A percentile compares a stretch with the other conserved stretches of the same genome.
Evolutionary conservation across 2,888 invertebrate genomes (phyloP).

Genomic region (Uloborus plumipes): DNA sequence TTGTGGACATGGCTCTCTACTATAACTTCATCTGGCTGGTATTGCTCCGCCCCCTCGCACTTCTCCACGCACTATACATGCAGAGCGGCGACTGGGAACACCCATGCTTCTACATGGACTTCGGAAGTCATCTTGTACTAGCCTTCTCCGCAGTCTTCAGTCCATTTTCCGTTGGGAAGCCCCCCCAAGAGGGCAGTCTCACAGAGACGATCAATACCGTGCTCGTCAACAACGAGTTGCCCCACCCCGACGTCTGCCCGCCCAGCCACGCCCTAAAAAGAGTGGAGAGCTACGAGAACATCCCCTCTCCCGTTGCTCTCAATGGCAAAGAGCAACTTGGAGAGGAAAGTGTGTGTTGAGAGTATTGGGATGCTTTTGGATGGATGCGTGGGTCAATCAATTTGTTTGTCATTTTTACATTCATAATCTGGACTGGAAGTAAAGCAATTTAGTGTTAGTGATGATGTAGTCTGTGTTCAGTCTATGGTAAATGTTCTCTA

Average conservation of each 20-base stretch:
- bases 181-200: slow-evolving; percentile 22
- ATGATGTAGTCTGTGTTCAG: no score
- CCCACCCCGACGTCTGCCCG: slow-evolving; percentile 24
- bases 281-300: slow-evolving; percentile 49
- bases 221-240: slow-evolving; percentile 28
- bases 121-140: slow-evolving; percentile 66
- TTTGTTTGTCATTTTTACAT: no score
- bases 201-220: slow-evolving; percentile 53
- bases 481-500: no score
- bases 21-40: slow-evolving; percentile 67
- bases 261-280: background rate
- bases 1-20: slow-evolving; percentile 64
- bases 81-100: slow-evolving; percentile 51
- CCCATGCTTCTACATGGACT: slow-evolving; percentile 64
- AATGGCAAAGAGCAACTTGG: slow-evolving; percentile 53
- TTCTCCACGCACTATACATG: slow-evolving; percentile 62
- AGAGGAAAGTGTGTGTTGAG: slow-evolving; percentile 57
- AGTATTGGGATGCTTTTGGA: background rate
- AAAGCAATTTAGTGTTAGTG: no score
- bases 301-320: slow-evolving; percentile 40
- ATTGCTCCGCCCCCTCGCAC: slow-evolving; percentile 63
- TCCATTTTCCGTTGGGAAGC: slow-evolving; percentile 72
- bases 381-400: background rate
- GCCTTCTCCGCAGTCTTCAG: slow-evolving; percentile 64
- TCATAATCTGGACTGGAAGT: no score